Conservation (phyloP, 2,888 invertebrate genomes). For the Eupithecia subumbrata region DNA sequence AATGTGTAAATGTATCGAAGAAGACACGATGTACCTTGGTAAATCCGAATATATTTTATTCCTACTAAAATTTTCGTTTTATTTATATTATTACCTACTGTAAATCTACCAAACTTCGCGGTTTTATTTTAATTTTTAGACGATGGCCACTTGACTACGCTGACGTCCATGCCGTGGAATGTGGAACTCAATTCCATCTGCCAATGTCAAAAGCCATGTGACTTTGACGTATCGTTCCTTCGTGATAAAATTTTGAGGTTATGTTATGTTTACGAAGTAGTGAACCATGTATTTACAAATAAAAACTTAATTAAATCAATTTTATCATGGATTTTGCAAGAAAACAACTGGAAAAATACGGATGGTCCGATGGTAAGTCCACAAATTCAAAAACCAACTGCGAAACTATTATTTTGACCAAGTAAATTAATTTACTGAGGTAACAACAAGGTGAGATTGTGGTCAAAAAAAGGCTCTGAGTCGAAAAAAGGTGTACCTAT, state of each 20-base stretch:
- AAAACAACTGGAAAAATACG: slow-evolving; percentile 89
- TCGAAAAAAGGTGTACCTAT: too few relatives aligned
- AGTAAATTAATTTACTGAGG: neutral
- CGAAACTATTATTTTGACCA: neutral
- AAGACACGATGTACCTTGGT: neutral
- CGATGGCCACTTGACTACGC: too few relatives aligned
- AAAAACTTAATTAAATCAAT: slow-evolving; percentile 4
- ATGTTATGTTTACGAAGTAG: slow-evolving; percentile 10
- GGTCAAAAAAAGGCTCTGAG: too few relatives aligned
- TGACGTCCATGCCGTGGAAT: too few relatives aligned
- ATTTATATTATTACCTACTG: neutral
- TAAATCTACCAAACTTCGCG: too few relatives aligned
- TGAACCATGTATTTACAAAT: slow-evolving; percentile 1
- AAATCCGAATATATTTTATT: neutral
- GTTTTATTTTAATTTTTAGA: too few relatives aligned
- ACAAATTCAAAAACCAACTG: neutral
- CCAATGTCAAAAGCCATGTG: slow-evolving; percentile 12
- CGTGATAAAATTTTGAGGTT: neutral
- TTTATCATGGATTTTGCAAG: slow-evolving; percentile 87
- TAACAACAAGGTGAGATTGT: too few relatives aligned
- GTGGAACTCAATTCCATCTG: neutral
- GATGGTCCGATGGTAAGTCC: slow-evolving; percentile 85
- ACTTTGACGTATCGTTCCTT: slow-evolving; percentile 17
- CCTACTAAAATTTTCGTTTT: neutral
- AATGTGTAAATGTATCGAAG: neutral